Base-by-base conservation (phyloP, 2,113 vertebrate species). In the Orthonyx spaldingii region DNA sequence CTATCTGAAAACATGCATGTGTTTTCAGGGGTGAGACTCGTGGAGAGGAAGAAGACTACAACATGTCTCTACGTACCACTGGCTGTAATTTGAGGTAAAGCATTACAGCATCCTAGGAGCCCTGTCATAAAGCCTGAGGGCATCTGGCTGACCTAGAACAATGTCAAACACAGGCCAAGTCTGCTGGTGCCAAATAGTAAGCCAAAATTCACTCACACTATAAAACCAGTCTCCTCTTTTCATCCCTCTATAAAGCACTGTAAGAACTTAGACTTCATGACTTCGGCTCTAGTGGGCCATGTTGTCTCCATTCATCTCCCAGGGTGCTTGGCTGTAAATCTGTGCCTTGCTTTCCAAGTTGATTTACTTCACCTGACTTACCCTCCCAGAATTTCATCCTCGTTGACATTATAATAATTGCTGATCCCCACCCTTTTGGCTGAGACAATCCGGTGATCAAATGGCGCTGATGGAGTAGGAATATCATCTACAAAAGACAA, bases 331-430 rank as follows among this genome's bases (percentile, higher is more conserved):
- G 56, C 41, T 56, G 30, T 60, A 94, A 87, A 78, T n/a, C 5
- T 53, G 27, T 87, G 77, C 56, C 86, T 74, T 87, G 49, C 42
- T 47, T 76, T 35, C 84, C 42, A 33, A 28, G n/a, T 63, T 22
- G 14, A 59, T 46, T 66, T 46, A 16, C 28, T 80, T 64, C 82
- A 68, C 33, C 57, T 60, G n/a, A 98, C 99, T 99, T 97, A 99
- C 99, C 99, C 99, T 95, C 99, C 99, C 60, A 99, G 97, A 81
- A 99, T 97, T 87, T 99, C 99, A 4, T 98, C 97, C 82, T 97
- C 97, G 92, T 98, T 98, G 97, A 99, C 98, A 5, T 97, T 98
- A 78, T 99, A 99, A 39, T 98, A 98, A 88, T 95, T 98, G 84
- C 95, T 97, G 49, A 99, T 98, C 30, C 98, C 98, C 59, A 98